Evolutionary conservation across 1,140 invertebrate genomes (phyloP), one percentile per base, ranked within the genome.

Genomic region (Grapholita molesta): DNA sequence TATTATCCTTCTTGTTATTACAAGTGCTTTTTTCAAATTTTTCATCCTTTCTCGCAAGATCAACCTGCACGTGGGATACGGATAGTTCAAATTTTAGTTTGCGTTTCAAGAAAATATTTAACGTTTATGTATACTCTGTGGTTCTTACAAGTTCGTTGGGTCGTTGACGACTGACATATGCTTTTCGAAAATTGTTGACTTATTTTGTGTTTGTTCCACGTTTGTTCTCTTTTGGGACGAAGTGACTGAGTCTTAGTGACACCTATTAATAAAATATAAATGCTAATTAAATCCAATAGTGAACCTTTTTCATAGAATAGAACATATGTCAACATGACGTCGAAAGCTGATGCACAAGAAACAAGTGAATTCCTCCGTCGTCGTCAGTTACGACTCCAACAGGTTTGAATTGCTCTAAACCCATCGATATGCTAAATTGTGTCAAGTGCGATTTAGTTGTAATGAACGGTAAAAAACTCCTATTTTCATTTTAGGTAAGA

Each of bases 361-460:
- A 90, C 89, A 88, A 90, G 88, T 83, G 89, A 92, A 85, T 83
- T 91, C 84, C 72, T 88, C 70, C 79, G 84, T 70, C 79, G 88
- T 71, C 83, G 89, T 72, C 91, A 90, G 68, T 75, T 92, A 24
- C 82, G 90, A 82, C 80, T 92, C 79, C 89, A 89, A 74, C 90
- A 92, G 88, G 90, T 92, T 80, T 77, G 79, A 75, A 72, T 72
- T 83, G 75, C n/a, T n/a, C n/a, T n/a, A n/a, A n/a, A n/a, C n/a
- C n/a, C n/a, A n/a, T 68, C 18, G 24, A 35, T 55, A 65, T 30
- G 35, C n/a, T 21, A 66, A 65, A 30, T 67, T 55, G 35, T 70
- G 70, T 69, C 7, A 18, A 64, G 25, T 48, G 11, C 30, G 23
- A 64, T 28, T 21, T 70, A 65, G 33, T 57, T 55, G 21, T 3